Percentiles rank a stretch among this genome's conserved stretches.
phyloP scores from a whole-genome alignment of 2,113 vertebrate species.

The Marcusenius ussheri region DNA sequence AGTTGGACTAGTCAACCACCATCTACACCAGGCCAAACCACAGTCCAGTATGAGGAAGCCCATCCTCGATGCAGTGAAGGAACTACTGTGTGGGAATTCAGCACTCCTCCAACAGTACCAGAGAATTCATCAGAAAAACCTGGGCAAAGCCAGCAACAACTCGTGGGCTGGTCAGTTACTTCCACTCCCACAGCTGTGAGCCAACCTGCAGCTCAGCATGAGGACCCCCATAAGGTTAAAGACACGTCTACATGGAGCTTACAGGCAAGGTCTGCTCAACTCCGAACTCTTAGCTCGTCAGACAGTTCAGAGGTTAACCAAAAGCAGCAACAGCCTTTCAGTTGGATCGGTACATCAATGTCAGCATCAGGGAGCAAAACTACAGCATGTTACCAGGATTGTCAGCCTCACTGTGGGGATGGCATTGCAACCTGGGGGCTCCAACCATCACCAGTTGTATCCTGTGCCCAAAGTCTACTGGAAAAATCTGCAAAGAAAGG shows the following conservation, averaged over 20 bases:
- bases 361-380: slow-evolving; percentile 49
- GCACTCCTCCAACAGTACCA: slow-evolving; percentile 42
- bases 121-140: slow-evolving; percentile 49
- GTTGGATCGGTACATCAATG: slow-evolving; percentile 43
- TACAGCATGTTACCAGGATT: slow-evolving; percentile 47
- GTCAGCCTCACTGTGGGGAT: slow-evolving; percentile 46
- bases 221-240: slow-evolving; percentile 40
- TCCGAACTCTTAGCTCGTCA: slow-evolving; percentile 40
- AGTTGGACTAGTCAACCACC: slow-evolving; percentile 36
- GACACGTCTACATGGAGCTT: slow-evolving; percentile 40
- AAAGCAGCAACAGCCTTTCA: slow-evolving; percentile 41
- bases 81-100: slow-evolving; percentile 47
- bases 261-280: slow-evolving; percentile 34
- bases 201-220: slow-evolving; percentile 29
- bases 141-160: slow-evolving; percentile 32
- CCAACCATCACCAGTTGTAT: slow-evolving; percentile 47
- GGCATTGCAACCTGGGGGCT: slow-evolving; percentile 56
- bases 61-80: slow-evolving; percentile 36
- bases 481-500: slow-evolving; percentile 24
- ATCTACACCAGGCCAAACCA: slow-evolving; percentile 48
- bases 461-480: slow-evolving; percentile 49
- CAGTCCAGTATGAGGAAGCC: slow-evolving; percentile 36
- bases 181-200: neutral
- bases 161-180: neutral
- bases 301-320: slow-evolving; percentile 45